A percentile compares a stretch with the other conserved stretches of the same genome.
phyloP scores from a whole-genome alignment of 2,888 invertebrate species.

The Callyntrura sp. region DNA sequence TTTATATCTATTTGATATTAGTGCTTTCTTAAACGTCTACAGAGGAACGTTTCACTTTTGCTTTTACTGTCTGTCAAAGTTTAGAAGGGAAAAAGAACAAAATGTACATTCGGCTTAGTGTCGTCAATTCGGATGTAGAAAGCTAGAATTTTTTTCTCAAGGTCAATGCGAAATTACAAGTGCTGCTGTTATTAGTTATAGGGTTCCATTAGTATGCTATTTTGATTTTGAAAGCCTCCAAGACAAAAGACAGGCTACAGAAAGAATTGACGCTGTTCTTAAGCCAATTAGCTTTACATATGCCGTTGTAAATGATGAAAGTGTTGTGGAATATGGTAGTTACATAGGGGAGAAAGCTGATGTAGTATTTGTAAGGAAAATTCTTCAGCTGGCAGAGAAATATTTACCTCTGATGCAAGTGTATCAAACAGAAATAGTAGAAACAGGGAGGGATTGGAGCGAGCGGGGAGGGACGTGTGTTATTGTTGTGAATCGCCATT shows the following conservation, averaged over 20 bases:
- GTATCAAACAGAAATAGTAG: not conserved
- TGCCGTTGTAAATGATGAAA: not conserved
- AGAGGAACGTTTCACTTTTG: too few relatives aligned
- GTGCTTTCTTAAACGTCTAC: too few relatives aligned
- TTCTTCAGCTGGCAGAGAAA: not conserved
- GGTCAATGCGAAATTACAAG: too few relatives aligned
- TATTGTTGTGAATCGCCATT: not conserved
- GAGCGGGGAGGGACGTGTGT: not conserved
- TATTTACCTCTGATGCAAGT: conserved; percentile 19
- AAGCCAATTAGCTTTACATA: conserved; percentile 23
- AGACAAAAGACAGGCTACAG: not conserved
- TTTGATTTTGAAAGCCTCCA: conserved; percentile 45
- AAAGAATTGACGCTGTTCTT: not conserved
- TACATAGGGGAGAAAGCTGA: not conserved
- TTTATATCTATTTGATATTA: too few relatives aligned
- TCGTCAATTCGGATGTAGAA: too few relatives aligned
- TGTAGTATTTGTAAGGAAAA: conserved; percentile 15
- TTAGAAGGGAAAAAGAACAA: too few relatives aligned
- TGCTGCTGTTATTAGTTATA: too few relatives aligned
- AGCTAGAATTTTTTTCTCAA: too few relatives aligned
- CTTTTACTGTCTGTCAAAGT: too few relatives aligned
- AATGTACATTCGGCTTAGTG: too few relatives aligned
- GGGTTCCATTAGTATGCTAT: not conserved
- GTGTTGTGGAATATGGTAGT: conserved; percentile 34
- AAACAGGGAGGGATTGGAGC: not conserved